These are phyloP conservation scores for Labroides dimidiatus DNA, from an alignment of 2,797 vertebrate species.

Conservation along the genomic window DNA sequence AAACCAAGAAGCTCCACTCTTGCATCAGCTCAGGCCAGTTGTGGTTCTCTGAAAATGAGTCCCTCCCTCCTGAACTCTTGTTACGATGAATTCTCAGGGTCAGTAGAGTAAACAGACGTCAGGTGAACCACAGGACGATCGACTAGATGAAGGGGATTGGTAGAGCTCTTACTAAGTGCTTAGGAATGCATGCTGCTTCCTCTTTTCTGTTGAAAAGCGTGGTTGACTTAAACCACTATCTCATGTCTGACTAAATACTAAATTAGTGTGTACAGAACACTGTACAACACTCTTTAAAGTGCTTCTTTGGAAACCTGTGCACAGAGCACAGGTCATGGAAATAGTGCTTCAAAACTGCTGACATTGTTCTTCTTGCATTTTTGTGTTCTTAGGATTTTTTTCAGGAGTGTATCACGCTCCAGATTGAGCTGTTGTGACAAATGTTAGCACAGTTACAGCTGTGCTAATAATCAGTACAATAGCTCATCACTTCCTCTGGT, in stretches of 20 bases:
- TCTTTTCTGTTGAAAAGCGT: conserved; percentile 37
- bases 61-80: conserved; percentile 18
- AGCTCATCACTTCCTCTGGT: too few species aligned
- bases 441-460: too few species aligned
- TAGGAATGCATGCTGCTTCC: conserved; percentile 36
- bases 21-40: conserved; percentile 46
- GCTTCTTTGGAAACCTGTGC: not conserved
- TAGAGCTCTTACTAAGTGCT: not conserved
- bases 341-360: not conserved
- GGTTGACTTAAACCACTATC: conserved; percentile 13
- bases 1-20: conserved; percentile 33
- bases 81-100: conserved; percentile 1
- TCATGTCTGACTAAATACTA: conserved; percentile 18
- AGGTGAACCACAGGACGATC: not conserved
- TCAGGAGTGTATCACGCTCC: too few species aligned
- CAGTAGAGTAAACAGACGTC: not conserved
- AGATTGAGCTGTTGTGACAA: too few species aligned
- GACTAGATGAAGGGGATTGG: not conserved
- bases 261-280: not conserved
- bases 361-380: too few species aligned
- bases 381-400: too few species aligned
- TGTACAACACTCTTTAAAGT: not conserved
- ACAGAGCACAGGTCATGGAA: not conserved
- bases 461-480: too few species aligned
- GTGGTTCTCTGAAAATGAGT: conserved; percentile 22